These are phyloP conservation scores for Melitaea athalia DNA, from an alignment of 2,888 invertebrate genomes.

Conservation along the genomic window DNA sequence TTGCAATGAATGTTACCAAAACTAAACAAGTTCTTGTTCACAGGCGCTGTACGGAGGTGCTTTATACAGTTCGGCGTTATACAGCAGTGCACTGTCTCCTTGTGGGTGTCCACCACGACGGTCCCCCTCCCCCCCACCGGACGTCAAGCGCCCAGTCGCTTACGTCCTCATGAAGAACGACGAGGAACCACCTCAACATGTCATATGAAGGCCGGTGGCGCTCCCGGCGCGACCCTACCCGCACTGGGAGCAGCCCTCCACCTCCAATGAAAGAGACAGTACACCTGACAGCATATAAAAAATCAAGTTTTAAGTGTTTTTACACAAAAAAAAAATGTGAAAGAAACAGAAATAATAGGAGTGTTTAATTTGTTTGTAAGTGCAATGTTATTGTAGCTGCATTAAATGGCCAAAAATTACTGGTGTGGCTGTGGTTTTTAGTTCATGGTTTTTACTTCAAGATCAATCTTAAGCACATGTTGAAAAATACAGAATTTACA, in stretches of 20 bases:
- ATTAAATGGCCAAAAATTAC: too few relatives aligned
- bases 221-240: slow-evolving; percentile 86
- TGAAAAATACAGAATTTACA: too few relatives aligned
- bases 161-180: slow-evolving; percentile 85
- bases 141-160: slow-evolving; percentile 81
- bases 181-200: slow-evolving; percentile 84
- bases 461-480: too few relatives aligned
- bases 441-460: too few relatives aligned
- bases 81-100: slow-evolving; percentile 72
- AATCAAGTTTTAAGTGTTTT: neutral
- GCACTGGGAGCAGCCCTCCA: slow-evolving; percentile 79
- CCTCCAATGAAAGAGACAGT: slow-evolving; percentile 68
- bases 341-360: neutral
- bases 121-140: slow-evolving; percentile 71
- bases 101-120: slow-evolving; percentile 75
- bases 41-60: slow-evolving; percentile 77
- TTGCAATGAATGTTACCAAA: neutral
- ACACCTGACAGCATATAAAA: slow-evolving; percentile 74
- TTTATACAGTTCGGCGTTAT: slow-evolving; percentile 73
- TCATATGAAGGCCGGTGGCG: slow-evolving; percentile 93
- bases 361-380: slow-evolving; percentile 1
- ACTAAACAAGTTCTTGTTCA: slow-evolving; percentile 19
- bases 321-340: neutral
- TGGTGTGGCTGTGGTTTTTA: too few relatives aligned
- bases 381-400: neutral